Conservation (phyloP, 2,888 invertebrate species). For the Cataglyphis livida region DNA sequence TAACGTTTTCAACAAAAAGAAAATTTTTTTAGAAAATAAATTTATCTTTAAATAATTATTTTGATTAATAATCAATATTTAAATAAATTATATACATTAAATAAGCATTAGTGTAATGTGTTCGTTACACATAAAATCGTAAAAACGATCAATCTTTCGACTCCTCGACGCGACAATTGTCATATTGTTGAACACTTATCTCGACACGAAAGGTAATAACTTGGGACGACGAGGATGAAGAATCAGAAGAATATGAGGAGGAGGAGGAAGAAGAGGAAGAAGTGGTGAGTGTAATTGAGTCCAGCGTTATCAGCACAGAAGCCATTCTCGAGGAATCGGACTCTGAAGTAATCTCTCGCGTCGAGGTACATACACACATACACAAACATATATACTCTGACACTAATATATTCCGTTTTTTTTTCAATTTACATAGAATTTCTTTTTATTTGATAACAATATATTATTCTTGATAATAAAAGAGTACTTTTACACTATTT, state of each 20-base stretch:
- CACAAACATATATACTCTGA: conserved; percentile 44
- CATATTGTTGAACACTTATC: conserved; percentile 54
- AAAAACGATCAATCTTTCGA: conserved; percentile 30
- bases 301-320: conserved; percentile 76
- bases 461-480: background rate
- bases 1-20: background rate
- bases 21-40: background rate
- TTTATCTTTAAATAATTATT: background rate
- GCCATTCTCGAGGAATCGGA: conserved; percentile 77
- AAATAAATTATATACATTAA: background rate
- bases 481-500: background rate
- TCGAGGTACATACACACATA: conserved; percentile 81
- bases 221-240: conserved; percentile 60
- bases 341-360: conserved; percentile 74
- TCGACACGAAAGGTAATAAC: conserved; percentile 66
- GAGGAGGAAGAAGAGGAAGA: conserved; percentile 76
- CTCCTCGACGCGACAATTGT: conserved; percentile 51
- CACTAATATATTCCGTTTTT: background rate
- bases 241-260: conserved; percentile 64
- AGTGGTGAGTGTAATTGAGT: conserved; percentile 80
- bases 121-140: background rate
- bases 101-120: background rate
- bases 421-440: background rate
- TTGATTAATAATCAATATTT: background rate
- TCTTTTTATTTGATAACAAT: background rate